Conservation (phyloP, 2,797 vertebrate genomes). For the Lepilemur ruficaudatus region DNA sequence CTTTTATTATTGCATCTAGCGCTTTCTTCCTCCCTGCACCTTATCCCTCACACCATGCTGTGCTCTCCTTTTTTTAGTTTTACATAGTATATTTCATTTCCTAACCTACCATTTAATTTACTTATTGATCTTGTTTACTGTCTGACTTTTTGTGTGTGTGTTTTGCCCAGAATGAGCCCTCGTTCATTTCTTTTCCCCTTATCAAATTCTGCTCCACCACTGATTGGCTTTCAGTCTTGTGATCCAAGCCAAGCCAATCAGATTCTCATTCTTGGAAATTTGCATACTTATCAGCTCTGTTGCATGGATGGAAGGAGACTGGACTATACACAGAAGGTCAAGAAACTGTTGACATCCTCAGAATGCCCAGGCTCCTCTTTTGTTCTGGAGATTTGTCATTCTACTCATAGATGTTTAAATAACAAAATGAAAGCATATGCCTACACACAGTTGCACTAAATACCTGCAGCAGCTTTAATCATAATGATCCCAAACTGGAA, state of each 20-base stretch:
- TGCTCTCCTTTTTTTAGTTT: neutral
- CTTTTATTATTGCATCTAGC: neutral
- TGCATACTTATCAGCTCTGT: neutral
- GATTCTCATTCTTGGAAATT: neutral
- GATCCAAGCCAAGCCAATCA: neutral
- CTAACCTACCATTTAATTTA: neutral
- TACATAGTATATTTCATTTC: neutral
- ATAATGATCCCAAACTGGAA: neutral
- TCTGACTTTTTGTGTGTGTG: neutral
- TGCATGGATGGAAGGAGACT: neutral
- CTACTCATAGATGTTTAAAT: neutral
- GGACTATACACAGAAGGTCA: neutral
- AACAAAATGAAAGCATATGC: neutral
- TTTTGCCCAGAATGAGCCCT: too few relatives aligned
- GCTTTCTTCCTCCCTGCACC: neutral
- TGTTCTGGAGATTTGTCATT: neutral
- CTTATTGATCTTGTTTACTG: neutral
- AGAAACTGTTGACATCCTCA: neutral
- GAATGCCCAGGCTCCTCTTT: neutral
- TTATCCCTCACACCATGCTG: neutral
- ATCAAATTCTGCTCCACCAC: neutral
- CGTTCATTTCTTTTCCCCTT: too few relatives aligned
- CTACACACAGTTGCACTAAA: neutral
- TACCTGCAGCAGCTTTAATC: neutral
- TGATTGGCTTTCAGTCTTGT: neutral